Percentiles rank a stretch among this genome's conserved stretches.
Conservation (phyloP, 2,888 invertebrate genomes). For the Automeris io region DNA sequence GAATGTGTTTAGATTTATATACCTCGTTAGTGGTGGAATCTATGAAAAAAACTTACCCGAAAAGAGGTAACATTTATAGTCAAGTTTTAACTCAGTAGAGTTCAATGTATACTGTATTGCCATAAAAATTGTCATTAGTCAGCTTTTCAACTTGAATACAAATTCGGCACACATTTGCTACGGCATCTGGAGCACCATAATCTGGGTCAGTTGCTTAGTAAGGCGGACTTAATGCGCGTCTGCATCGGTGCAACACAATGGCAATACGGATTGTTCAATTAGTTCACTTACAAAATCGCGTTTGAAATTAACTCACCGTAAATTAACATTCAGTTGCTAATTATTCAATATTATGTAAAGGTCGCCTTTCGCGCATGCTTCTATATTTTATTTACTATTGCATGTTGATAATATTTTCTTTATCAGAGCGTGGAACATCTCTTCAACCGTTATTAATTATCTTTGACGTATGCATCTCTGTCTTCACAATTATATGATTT, state of each 20-base stretch:
- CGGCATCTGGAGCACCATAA: conserved; percentile 60
- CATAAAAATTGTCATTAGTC: neutral
- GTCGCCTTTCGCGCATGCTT: neutral
- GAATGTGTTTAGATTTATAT: too few species aligned
- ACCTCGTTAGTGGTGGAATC: too few species aligned
- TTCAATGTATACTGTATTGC: too few species aligned
- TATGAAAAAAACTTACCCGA: too few species aligned
- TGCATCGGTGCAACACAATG: conserved; percentile 27
- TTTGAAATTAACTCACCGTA: conserved; percentile 6
- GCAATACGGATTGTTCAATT: conserved; percentile 28
- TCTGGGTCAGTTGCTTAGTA: conserved; percentile 69
- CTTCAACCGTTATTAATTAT: neutral
- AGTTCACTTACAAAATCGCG: conserved; percentile 17
- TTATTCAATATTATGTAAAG: neutral
- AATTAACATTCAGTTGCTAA: neutral
- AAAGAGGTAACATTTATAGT: too few species aligned
- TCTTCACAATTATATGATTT: too few species aligned
- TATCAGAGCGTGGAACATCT: neutral
- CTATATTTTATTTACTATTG: neutral
- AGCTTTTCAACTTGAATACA: conserved; percentile 32
- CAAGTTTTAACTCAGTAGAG: too few species aligned
- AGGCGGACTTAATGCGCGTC: conserved; percentile 35
- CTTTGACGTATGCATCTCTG: too few species aligned
- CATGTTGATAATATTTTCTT: neutral
- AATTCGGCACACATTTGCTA: conserved; percentile 52